phyloP scores from a whole-genome alignment of 2,113 vertebrate genomes.

The Elaphurus davidianus region DNA sequence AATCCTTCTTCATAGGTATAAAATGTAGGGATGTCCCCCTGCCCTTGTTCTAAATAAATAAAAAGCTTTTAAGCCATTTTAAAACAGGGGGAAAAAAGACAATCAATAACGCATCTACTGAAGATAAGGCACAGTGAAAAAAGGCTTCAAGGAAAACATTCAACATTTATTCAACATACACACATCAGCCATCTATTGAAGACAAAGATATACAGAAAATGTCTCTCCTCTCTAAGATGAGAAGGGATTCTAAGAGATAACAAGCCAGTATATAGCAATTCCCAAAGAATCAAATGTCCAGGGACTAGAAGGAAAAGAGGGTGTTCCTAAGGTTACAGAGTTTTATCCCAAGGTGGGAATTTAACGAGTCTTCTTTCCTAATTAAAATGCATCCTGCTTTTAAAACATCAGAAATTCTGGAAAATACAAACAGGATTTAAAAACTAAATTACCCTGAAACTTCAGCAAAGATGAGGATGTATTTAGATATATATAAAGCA shows the following conservation, averaged over 20 bases:
- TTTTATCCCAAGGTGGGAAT: neutral
- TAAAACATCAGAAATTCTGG: slow-evolving; percentile 4
- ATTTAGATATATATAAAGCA: neutral
- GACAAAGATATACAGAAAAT: neutral
- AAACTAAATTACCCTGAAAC: neutral
- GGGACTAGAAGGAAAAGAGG: neutral
- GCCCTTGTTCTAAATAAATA: slow-evolving; percentile 86
- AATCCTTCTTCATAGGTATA: slow-evolving; percentile 97
- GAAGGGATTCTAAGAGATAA: neutral
- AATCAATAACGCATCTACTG: slow-evolving; percentile 4
- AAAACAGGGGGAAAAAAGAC: neutral
- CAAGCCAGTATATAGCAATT: neutral
- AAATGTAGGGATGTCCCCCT: slow-evolving; percentile 90
- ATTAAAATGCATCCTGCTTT: slow-evolving; percentile 25
- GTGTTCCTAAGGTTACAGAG: neutral
- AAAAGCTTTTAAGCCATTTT: slow-evolving; percentile 38
- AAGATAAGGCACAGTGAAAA: neutral
- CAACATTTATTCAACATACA: slow-evolving; percentile 4
- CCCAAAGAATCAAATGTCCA: neutral
- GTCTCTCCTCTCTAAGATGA: neutral
- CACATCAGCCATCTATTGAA: neutral
- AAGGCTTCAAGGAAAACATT: neutral
- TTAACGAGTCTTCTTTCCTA: neutral
- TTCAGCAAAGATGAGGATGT: neutral
- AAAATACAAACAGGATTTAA: neutral